A percentile compares a stretch with the other conserved stretches of the same genome.
phyloP scores from a whole-genome alignment of 2,888 invertebrate species.

The Sceliomorpha sp. region DNA sequence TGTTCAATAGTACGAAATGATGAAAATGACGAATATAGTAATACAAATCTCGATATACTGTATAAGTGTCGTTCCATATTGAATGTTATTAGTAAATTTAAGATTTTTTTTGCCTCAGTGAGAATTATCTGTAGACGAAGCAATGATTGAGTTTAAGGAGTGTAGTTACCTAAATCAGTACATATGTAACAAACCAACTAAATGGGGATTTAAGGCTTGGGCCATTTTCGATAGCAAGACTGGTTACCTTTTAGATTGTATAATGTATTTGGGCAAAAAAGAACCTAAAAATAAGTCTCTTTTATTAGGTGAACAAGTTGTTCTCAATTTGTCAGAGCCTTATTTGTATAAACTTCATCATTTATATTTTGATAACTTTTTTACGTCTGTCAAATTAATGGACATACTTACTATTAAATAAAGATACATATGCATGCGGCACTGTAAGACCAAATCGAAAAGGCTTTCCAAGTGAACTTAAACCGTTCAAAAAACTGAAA shows the following conservation, averaged over 20 bases:
- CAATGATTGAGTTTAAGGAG: conserved; percentile 13
- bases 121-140: conserved; percentile 16
- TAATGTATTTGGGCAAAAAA: conserved; percentile 11
- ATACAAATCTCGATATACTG: conserved; percentile 5
- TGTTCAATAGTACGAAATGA: no score
- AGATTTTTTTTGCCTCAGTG: neutral
- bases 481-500: neutral
- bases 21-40: neutral
- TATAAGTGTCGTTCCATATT: conserved; percentile 7
- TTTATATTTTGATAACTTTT: conserved; percentile 19
- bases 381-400: conserved; percentile 21
- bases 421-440: conserved; percentile 22
- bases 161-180: conserved; percentile 15
- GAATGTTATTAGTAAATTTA: neutral
- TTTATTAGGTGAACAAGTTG: conserved; percentile 16
- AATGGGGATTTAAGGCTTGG: conserved; percentile 17
- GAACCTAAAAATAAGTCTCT: conserved; percentile 3
- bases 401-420: conserved; percentile 11
- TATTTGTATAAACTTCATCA: conserved; percentile 8
- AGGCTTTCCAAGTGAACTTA: conserved; percentile 12
- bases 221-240: conserved; percentile 9
- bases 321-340: conserved; percentile 6
- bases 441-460: conserved; percentile 18
- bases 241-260: conserved; percentile 11
- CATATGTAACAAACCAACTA: conserved; percentile 19